These are phyloP conservation scores for Corythornis leucogaster DNA, from an alignment of 2,797 vertebrate species.

Conservation along the genomic window DNA sequence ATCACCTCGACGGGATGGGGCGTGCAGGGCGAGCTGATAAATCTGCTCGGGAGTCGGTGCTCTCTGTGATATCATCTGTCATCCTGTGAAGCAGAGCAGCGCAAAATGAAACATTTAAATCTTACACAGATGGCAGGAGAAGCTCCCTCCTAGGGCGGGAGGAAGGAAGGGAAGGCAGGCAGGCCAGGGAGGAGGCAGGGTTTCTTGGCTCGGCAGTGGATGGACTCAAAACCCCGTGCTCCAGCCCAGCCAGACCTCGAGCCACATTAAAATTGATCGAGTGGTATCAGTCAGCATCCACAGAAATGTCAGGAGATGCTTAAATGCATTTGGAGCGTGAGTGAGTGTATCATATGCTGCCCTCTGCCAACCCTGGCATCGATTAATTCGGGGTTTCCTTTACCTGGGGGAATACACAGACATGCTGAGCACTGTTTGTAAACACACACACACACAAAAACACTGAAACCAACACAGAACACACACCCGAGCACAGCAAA, in stretches of 20 bases:
- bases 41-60: not conserved
- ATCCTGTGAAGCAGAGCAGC: not conserved
- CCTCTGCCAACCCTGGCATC: not conserved
- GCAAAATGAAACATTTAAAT: slow-evolving; percentile 6
- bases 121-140: not conserved
- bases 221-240: not conserved
- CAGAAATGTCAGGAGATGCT: slow-evolving; percentile 16
- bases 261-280: not conserved
- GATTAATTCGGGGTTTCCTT: not conserved
- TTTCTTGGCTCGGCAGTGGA: not conserved
- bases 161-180: not conserved
- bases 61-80: not conserved
- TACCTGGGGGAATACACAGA: not conserved
- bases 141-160: not conserved
- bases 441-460: not conserved
- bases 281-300: not conserved
- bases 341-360: not conserved
- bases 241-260: not conserved
- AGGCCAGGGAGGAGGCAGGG: not conserved
- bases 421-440: not conserved
- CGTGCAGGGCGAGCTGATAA: not conserved
- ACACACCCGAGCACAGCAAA: not conserved
- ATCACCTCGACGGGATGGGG: not conserved
- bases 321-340: not conserved
- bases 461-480: not conserved